Evolutionary conservation across 1,140 invertebrate genomes (phyloP).

Genomic region (Paracyclopina nana): DNA sequence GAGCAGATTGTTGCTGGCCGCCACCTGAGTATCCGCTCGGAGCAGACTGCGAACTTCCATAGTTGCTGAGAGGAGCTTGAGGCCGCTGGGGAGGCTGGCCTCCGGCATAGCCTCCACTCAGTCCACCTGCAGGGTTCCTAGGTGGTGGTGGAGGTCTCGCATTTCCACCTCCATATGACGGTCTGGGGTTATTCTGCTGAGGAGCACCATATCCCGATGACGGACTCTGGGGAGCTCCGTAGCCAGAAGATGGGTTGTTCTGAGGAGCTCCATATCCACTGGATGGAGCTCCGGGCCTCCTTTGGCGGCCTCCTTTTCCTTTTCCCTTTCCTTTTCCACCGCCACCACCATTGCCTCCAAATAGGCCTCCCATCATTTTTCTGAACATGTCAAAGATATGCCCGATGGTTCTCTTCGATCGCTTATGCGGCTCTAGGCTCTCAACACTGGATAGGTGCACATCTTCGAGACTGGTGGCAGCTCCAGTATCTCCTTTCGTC

Average conservation of each 20-base stretch:
- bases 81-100: too few relatives aligned
- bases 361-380: neutral
- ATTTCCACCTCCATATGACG: neutral
- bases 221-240: neutral
- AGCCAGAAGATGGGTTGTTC: neutral
- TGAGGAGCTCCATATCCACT: neutral
- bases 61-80: too few relatives aligned
- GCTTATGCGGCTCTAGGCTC: too few relatives aligned
- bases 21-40: neutral
- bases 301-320: neutral
- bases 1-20: neutral
- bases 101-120: neutral
- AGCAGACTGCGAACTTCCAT: neutral
- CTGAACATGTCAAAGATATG: conserved; percentile 1
- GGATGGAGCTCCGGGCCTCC: neutral
- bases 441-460: too few relatives aligned
- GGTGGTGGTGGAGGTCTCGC: neutral
- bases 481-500: too few relatives aligned
- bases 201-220: neutral
- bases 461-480: too few relatives aligned
- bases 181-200: neutral
- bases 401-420: neutral
- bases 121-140: neutral
- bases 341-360: neutral
- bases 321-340: neutral